A percentile compares a stretch with the other conserved stretches of the same genome.
These are phyloP conservation scores for Acanthosepion pharaonis DNA, from an alignment of 2,888 invertebrate genomes.

Conservation along the genomic window DNA sequence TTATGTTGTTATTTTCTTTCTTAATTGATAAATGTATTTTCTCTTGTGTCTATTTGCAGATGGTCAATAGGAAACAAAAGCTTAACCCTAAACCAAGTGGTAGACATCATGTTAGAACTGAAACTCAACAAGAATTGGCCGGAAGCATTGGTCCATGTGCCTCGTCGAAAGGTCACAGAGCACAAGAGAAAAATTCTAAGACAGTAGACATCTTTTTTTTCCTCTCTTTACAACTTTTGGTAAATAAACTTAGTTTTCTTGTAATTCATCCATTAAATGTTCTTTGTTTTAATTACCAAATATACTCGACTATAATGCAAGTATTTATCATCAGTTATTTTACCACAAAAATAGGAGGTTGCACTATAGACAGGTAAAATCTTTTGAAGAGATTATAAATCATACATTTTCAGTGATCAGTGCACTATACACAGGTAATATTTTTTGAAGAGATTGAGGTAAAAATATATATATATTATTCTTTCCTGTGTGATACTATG, in stretches of 20 bases:
- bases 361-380: no score
- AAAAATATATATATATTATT: no score
- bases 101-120: slow-evolving; percentile 41
- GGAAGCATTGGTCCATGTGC: slow-evolving; percentile 39
- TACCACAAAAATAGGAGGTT: no score
- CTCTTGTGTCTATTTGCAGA: not conserved
- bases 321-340: no score
- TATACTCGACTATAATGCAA: no score
- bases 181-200: slow-evolving; percentile 67
- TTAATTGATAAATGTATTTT: not conserved
- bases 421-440: no score
- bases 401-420: no score
- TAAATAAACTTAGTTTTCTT: not conserved
- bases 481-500: no score
- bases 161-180: slow-evolving; percentile 68
- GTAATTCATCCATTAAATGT: not conserved
- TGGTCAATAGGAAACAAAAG: slow-evolving; percentile 46
- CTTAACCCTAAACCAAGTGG: slow-evolving; percentile 40
- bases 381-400: no score
- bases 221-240: not conserved
- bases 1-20: not conserved
- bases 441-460: no score
- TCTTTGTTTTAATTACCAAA: not conserved
- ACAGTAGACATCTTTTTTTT: not conserved
- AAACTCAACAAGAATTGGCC: slow-evolving; percentile 3